A percentile compares a stretch with the other conserved stretches of the same genome.
Conservation (phyloP, 64 coral and sea anemone species). For the Stylophora pistillata region DNA sequence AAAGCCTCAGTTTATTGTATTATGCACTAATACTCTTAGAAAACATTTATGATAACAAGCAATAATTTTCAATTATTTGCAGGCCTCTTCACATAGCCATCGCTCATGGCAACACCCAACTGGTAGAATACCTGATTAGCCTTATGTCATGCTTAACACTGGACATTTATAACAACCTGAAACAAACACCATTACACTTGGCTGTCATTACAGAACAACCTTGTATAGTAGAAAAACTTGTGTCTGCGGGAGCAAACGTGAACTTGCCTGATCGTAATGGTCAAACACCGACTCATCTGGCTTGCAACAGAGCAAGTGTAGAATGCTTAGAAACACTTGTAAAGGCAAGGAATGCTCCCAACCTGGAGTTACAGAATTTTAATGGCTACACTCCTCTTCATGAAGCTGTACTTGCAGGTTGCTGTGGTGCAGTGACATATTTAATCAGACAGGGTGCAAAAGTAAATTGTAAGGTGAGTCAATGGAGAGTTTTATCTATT, state of each 20-base stretch:
- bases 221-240: conserved; percentile 58
- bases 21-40: no score
- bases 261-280: conserved; percentile 94
- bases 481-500: no score
- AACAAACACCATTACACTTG: conserved; percentile 91
- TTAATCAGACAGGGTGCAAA: conserved; percentile 84
- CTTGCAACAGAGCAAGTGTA: conserved; percentile 63
- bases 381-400: conserved; percentile 85
- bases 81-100: conserved; percentile 97
- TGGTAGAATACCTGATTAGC: conserved; percentile 71
- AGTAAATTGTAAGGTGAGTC: conserved; percentile 79
- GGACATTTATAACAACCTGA: conserved; percentile 90
- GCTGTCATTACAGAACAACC: conserved; percentile 94
- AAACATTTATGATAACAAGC: neutral
- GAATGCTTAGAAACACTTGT: conserved; percentile 71
- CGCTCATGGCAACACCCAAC: conserved; percentile 68
- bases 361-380: conserved; percentile 75
- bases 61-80: neutral
- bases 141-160: conserved; percentile 66
- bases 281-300: conserved; percentile 80
- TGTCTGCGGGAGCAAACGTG: conserved; percentile 67
- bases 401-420: conserved; percentile 66
- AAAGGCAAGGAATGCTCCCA: neutral
- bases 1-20: no score
- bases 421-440: conserved; percentile 48